These are phyloP conservation scores for Caranx ignobilis DNA, from an alignment of 2,113 vertebrate species.

Conservation along the genomic window DNA sequence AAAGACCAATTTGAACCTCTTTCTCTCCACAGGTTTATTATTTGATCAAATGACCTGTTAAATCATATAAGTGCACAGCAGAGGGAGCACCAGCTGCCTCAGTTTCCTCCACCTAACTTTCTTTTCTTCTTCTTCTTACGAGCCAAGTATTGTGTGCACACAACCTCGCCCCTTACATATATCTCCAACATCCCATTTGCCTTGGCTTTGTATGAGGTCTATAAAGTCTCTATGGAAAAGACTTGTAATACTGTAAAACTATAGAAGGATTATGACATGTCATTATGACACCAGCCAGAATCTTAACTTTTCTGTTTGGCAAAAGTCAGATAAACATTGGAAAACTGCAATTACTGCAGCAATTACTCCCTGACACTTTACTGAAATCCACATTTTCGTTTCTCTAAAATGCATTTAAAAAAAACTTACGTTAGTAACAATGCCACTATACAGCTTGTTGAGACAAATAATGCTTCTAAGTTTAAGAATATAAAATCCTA, in stretches of 20 bases:
- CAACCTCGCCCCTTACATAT: too few relatives aligned
- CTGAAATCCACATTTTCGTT: not conserved
- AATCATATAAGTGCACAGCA: not conserved
- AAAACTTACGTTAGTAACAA: not conserved
- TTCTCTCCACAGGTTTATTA: not conserved
- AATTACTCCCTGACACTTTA: not conserved
- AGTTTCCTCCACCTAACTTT: not conserved
- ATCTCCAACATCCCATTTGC: not conserved
- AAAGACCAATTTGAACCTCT: not conserved
- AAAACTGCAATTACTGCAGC: not conserved
- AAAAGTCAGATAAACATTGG: not conserved
- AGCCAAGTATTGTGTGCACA: not conserved
- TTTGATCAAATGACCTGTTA: not conserved
- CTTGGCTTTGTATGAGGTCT: too few relatives aligned
- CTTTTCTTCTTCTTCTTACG: too few relatives aligned
- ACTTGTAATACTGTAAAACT: not conserved
- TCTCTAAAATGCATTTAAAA: slow-evolving; percentile 32
- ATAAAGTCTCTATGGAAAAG: not conserved
- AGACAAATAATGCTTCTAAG: slow-evolving; percentile 3
- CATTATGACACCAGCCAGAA: not conserved
- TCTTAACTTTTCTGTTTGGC: not conserved
- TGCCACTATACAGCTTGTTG: slow-evolving; percentile 11
- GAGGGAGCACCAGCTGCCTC: not conserved
- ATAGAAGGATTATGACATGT: not conserved
- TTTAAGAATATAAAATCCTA: slow-evolving; percentile 17